Base-by-base conservation (phyloP, 2,888 invertebrate genomes). In the Agrypnus murinus region DNA sequence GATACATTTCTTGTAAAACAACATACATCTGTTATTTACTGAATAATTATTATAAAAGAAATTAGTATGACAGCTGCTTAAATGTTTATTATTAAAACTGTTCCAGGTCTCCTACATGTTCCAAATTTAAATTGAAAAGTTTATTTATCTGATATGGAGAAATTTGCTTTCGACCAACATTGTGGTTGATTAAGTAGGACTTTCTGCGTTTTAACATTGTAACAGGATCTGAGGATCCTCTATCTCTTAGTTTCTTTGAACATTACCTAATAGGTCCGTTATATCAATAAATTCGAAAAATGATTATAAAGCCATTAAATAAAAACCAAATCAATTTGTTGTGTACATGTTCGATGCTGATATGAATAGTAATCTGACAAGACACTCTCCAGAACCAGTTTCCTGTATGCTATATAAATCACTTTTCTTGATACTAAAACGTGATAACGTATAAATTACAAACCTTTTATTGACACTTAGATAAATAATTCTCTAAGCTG, bases 321-420 rank as follows among this genome's bases (percentile, higher is more conserved):
- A 40, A 57, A 57, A 36, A 25, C 45, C 25, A 64, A 64, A 65
- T 65, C 57, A 45, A 57, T 65, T 65, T 57, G 65, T 57, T 57
- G 34, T 58, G 65, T 57, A 65, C 46, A 57, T 65, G 65, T 46
- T 57, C 32, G 45, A 57, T 46, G 57, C 45, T 57, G 46, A 45
- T 34, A 43, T 45, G 55, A 32, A 17, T 9, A 40, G 45, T 14
- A 57, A 36, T 40, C 45, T 58, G 45, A 65, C 57, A 38, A 17
- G 34, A 64, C 55, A 64, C 64, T 65, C 43, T 46, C 10, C 14
- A 25, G 45, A 57, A 64, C 50, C 46, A 45, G 46, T 57, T 57
- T 57, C 17, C 25, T 25, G 5, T 57, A 32, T 57, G 12, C n/a
- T n/a, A n/a, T 38, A 65, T 65, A 65, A 58, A 66, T 66, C 66